Conservation (phyloP, 2,888 invertebrate genomes). For the Hyppa rectilinea region DNA sequence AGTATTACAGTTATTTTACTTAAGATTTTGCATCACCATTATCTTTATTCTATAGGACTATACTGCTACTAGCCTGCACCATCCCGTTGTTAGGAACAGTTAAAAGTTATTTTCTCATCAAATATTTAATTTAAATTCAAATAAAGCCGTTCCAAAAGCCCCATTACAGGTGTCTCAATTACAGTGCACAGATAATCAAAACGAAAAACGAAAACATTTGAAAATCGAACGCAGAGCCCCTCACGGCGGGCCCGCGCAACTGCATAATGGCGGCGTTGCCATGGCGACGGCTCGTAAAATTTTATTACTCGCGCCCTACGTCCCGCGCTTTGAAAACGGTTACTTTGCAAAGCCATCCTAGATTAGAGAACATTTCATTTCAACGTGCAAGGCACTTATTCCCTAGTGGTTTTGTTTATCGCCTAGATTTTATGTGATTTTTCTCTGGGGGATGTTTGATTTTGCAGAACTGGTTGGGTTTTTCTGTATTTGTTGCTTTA, state of each 20-base stretch:
- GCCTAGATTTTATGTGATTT: slow-evolving; percentile 62
- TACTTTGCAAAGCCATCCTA: slow-evolving; percentile 70
- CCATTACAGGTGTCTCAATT: slow-evolving; percentile 29
- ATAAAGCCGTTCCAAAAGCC: slow-evolving; percentile 6
- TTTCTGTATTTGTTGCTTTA: slow-evolving; percentile 18
- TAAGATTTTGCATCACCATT: background rate
- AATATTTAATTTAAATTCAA: background rate
- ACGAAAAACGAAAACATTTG: slow-evolving; percentile 24
- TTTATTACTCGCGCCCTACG: slow-evolving; percentile 83
- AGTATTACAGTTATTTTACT: background rate
- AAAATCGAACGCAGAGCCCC: slow-evolving; percentile 68
- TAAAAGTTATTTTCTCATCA: background rate
- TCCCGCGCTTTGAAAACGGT: slow-evolving; percentile 76
- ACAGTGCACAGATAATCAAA: slow-evolving; percentile 25
- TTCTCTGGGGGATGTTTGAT: slow-evolving; percentile 48
- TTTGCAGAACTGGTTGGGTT: slow-evolving; percentile 32
- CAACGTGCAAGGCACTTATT: slow-evolving; percentile 61
- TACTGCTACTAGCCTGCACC: background rate
- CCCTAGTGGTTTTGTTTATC: slow-evolving; percentile 64
- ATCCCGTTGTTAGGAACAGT: background rate
- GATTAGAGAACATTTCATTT: slow-evolving; percentile 68
- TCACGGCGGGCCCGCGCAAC: slow-evolving; percentile 69
- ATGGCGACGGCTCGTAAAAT: slow-evolving; percentile 87
- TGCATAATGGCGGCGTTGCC: slow-evolving; percentile 84
- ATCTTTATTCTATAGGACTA: background rate